A percentile compares a stretch with the other conserved stretches of the same genome.
These are phyloP conservation scores for Varanus salvator DNA, from an alignment of 2,113 vertebrate species.

Conservation along the genomic window DNA sequence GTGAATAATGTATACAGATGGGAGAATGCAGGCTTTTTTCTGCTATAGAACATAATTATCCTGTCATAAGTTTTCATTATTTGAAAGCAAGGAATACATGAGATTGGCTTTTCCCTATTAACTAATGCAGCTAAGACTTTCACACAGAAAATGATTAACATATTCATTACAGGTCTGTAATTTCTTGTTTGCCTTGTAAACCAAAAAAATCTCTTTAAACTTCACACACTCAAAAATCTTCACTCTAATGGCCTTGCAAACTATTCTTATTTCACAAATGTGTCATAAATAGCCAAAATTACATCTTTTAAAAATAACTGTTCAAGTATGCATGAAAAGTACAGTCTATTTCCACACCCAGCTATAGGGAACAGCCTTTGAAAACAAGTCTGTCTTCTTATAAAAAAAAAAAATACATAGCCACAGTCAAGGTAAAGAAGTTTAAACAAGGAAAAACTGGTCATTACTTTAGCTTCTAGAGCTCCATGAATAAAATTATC, in stretches of 20 bases:
- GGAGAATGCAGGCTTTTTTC: background rate
- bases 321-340: background rate
- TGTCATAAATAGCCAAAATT: conserved; percentile 4
- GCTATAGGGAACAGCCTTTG: conserved; percentile 26
- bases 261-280: background rate
- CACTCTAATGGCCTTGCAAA: background rate
- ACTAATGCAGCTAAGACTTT: background rate
- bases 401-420: background rate
- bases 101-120: background rate
- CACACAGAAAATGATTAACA: background rate
- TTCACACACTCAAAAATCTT: background rate
- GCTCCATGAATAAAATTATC: conserved; percentile 49
- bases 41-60: background rate
- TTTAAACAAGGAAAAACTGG: background rate
- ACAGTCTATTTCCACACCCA: background rate
- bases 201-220: background rate
- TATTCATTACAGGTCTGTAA: background rate
- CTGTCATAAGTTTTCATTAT: background rate
- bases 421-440: background rate
- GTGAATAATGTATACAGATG: background rate
- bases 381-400: background rate
- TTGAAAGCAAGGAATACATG: background rate
- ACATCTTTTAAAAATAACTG: background rate
- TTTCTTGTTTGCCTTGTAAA: background rate
- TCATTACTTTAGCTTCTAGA: conserved; percentile 39